Evolutionary conservation across 1,140 invertebrate species (phyloP), one percentile per base, ranked within the genome.

Genomic region (Drosophila nigromelanica): DNA sequence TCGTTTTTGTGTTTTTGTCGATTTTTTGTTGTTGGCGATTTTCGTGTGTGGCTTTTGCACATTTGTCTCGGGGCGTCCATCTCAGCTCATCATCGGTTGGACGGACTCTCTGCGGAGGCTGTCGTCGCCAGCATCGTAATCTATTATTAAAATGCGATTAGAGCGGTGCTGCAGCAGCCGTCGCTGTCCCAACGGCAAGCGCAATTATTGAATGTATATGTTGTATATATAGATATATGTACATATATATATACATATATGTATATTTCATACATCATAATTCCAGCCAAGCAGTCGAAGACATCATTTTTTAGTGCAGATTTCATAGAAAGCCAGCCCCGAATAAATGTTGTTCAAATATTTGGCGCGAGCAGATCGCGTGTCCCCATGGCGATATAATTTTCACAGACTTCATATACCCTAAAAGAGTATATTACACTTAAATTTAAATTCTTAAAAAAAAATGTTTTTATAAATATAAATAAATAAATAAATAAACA

Each of bases 101-200:
- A 18, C 18, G 35, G 35, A 35, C 42, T 48, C 51, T 67, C 52
- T 30, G 62, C 66, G 39, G 39, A 12, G 45, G 37, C 68, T 87
- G 82, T 83, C 80, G 81, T 87, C 78, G 83, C 82, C 81, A 69
- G 69, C 81, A 76, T 68, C 77, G 79, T 82, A 87, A 87, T 87
- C 78, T 89, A 89, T 87, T 87, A 87, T 87, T 87, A 87, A 87
- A 87, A 87, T 83, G 66, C 66, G 76, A 87, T 87, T 87, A 89
- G 82, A 86, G 82, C 64, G 78, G 75, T 78, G 71, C 80, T 77
- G 35, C 60, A 71, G 11, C 67, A 56, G 15, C 48, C 18, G 14
- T 21, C 11, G 18, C 51, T 55, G 55, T 52, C 63, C 67, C 82
- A 86, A 78, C 82, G 82, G 82, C 78, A 86, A 87, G 70, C 66